phyloP scores from a whole-genome alignment of 2,797 vertebrate species.

The Nannoperca australis region DNA sequence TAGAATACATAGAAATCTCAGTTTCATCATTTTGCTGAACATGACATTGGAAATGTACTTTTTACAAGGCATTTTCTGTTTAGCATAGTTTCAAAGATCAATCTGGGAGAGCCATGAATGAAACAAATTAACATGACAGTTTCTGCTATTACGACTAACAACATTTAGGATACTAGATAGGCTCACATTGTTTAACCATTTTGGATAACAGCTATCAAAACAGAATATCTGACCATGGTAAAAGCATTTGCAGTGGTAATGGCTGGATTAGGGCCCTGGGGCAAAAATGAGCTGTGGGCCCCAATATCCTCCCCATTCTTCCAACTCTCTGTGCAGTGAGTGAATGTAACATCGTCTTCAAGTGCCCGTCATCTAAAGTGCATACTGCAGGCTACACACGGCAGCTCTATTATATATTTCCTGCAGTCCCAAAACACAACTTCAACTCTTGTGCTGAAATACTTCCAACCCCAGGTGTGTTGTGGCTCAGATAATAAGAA shows the following conservation, averaged over 20 bases:
- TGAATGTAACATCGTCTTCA: conserved; percentile 1
- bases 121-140: not conserved
- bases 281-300: not conserved
- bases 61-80: not conserved
- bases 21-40: not conserved
- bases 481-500: not conserved
- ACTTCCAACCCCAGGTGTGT: not conserved
- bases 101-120: not conserved
- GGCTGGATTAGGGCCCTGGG: not conserved
- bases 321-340: conserved; percentile 24
- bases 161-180: not conserved
- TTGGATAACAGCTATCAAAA: not conserved
- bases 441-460: not conserved
- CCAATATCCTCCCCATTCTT: not conserved
- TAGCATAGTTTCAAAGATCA: not conserved
- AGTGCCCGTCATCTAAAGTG: conserved; percentile 34
- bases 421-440: not conserved
- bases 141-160: not conserved
- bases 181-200: not conserved
- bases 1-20: too few species aligned
- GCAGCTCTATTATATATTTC: not conserved
- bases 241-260: conserved; percentile 4
- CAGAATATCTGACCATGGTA: not conserved
- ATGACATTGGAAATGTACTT: not conserved
- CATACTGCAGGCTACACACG: conserved; percentile 8